These are phyloP conservation scores for Drosophila lacteicornis DNA, from an alignment of 1,140 invertebrate genomes.

Conservation along the genomic window DNA sequence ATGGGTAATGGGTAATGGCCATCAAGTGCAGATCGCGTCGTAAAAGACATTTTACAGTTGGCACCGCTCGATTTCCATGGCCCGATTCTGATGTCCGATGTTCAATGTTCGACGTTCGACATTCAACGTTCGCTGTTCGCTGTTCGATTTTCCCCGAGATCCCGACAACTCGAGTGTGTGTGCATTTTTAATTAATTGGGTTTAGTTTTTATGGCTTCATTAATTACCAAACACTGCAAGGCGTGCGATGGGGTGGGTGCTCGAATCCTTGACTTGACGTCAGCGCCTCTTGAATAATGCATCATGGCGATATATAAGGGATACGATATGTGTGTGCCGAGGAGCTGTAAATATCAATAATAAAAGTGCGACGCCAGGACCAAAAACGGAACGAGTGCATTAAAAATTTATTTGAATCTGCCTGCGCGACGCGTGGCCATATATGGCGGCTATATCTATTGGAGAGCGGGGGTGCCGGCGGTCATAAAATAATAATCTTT, in stretches of 20 bases:
- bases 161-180: conserved; percentile 37
- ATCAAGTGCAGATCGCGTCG: conserved; percentile 80
- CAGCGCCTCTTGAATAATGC: conserved; percentile 73
- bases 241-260: conserved; percentile 14
- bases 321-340: conserved; percentile 23
- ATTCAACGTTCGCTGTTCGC: not conserved
- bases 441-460: conserved; percentile 4
- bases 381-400: conserved; percentile 66
- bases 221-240: conserved; percentile 73
- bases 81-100: conserved; percentile 34
- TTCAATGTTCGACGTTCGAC: too few relatives aligned
- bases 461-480: conserved; percentile 7
- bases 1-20: conserved; percentile 74
- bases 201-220: conserved; percentile 84
- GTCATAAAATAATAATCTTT: conserved; percentile 83
- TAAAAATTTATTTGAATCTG: conserved; percentile 83
- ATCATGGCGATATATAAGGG: conserved; percentile 57
- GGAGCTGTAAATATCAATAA: conserved; percentile 78
- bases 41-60: conserved; percentile 81
- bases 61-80: conserved; percentile 61
- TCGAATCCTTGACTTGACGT: conserved; percentile 73
- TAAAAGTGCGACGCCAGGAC: conserved; percentile 77
- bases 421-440: conserved; percentile 75
- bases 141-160: conserved; percentile 23
- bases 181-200: conserved; percentile 84